phyloP scores from a whole-genome alignment of 1,140 invertebrate genomes.

The Mya arenaria region DNA sequence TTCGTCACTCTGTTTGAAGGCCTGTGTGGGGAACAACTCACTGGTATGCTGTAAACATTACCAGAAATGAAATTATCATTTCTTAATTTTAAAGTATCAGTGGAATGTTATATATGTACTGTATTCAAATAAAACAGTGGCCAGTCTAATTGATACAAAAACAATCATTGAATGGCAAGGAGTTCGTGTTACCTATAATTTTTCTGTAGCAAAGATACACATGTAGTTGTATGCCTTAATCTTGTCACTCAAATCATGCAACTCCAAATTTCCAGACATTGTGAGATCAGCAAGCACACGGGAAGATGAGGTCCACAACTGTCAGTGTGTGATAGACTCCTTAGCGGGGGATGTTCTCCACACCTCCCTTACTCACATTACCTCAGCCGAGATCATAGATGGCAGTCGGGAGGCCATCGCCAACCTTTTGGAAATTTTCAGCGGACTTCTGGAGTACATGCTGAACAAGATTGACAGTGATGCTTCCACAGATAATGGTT shows the following conservation, averaged over 20 bases:
- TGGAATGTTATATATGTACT: too few species aligned
- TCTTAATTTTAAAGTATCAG: too few species aligned
- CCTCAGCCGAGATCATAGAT: conserved; percentile 73
- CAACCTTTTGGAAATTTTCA: conserved; percentile 79
- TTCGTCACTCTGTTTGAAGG: conserved; percentile 79
- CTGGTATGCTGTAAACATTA: too few species aligned
- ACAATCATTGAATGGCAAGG: background rate
- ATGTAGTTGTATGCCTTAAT: too few species aligned
- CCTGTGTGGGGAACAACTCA: conserved; percentile 75
- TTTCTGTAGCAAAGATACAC: too few species aligned
- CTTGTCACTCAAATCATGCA: background rate
- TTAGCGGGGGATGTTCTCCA: conserved; percentile 77
- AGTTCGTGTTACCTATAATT: too few species aligned
- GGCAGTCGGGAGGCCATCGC: conserved; percentile 71
- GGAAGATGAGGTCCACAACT: conserved; percentile 80
- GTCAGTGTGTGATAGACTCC: conserved; percentile 78
- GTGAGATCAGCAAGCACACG: conserved; percentile 67
- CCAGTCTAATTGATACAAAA: background rate
- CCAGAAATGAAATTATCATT: too few species aligned
- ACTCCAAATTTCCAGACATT: conserved; percentile 67
- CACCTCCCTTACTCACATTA: conserved; percentile 80
- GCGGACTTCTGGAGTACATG: conserved; percentile 77
- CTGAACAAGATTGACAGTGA: conserved; percentile 78
- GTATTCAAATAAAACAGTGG: background rate
- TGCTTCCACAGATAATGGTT: conserved; percentile 64